These are phyloP conservation scores for Sarcophaga peregrina DNA, from an alignment of 1,140 invertebrate genomes.

Conservation along the genomic window DNA sequence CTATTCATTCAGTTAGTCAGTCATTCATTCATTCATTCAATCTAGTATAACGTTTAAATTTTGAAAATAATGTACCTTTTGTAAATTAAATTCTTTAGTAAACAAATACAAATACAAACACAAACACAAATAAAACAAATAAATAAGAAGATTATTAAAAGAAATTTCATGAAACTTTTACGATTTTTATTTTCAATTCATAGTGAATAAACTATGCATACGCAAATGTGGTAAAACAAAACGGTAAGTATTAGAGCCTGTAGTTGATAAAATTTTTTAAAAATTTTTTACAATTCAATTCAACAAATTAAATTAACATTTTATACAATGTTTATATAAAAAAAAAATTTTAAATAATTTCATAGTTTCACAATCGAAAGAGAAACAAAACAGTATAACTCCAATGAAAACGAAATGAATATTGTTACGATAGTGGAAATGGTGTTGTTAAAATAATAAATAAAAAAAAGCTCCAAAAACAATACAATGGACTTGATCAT, in stretches of 20 bases:
- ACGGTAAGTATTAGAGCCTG: background rate
- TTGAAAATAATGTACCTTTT: conserved; percentile 43
- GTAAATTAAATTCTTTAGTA: conserved; percentile 42
- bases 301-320: no score
- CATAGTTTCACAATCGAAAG: no score
- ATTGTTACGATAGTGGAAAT: no score
- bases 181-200: background rate
- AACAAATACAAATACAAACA: background rate
- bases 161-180: conserved; percentile 16
- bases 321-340: no score
- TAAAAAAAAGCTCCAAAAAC: no score
- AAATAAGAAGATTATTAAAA: conserved; percentile 28
- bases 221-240: background rate
- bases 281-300: background rate
- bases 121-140: background rate
- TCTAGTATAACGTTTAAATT: conserved; percentile 35
- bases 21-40: background rate
- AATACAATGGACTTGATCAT: no score
- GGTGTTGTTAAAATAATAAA: no score
- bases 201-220: no score
- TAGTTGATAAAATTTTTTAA: background rate
- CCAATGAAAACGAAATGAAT: no score
- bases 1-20: background rate
- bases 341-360: no score
- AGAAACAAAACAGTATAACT: no score